Evolutionary conservation across 2,888 invertebrate species (phyloP), one percentile per base, ranked within the genome.

Genomic region (Buathra laborator): DNA sequence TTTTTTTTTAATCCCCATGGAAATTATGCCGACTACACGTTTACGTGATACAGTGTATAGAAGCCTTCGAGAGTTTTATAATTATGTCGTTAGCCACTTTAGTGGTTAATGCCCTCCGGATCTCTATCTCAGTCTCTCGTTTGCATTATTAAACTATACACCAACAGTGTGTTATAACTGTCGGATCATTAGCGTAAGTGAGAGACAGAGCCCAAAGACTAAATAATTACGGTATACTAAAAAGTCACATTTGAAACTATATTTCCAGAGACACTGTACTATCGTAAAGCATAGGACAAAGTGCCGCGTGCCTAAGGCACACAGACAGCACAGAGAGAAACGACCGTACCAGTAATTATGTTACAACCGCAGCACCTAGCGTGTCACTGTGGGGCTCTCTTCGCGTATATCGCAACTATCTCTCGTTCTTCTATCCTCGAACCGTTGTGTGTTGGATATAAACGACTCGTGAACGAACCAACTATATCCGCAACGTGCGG

Each of bases 341-440:
- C 75, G 67, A 80, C 59, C 37, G 80, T 72, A 80, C 67, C 76
- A 16, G 72, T 68, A 77, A 84, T 81, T 84, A 84, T 74, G 51
- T 81, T 80, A 84, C 68, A 78, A 76, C 68, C 68, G 74, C 77
- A 84, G 53, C 79, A 83, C 72, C 83, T 66, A 83, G 70, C 79
- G 75, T 83, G 68, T 79, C 83, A 75, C 75, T 75, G 76, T 64
- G 68, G 48, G 66, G 64, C 56, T 59, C 62, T 32, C 19, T 16
- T 59, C 29, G 43, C 53, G 62, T 67, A 16, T 66, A 80, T 37
- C 19, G 59, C 44, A 9, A 14, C 48, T 56, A 37, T 74, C n/a
- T 59, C 46, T 14, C 56, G 62, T 29, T 84, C 72, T 62, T 80
- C 24, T 77, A 29, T 68, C 62, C 46, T 43, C 59, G 37, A 62